Conservation (phyloP, 2,888 invertebrate genomes). For the Diadegma fenestrale region DNA sequence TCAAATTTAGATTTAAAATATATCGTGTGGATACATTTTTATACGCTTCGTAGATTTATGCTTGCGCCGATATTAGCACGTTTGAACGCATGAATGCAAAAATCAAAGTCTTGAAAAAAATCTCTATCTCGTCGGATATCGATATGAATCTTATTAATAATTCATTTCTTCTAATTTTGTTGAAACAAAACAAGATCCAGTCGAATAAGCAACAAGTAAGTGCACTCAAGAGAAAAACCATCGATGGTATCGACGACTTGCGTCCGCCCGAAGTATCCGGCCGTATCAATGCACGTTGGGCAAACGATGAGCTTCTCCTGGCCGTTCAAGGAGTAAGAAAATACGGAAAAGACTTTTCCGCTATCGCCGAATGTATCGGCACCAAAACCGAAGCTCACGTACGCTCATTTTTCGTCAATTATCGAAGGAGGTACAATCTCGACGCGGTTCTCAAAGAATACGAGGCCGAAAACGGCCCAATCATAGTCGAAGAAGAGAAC, state of each 20-base stretch:
- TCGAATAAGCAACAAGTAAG: conserved; percentile 97
- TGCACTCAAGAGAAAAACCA: conserved; percentile 92
- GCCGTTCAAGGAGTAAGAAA: conserved; percentile 95
- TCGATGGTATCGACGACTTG: conserved; percentile 88
- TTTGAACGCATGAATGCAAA: conserved; percentile 18
- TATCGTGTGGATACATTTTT: conserved; percentile 84
- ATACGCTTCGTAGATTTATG: conserved; percentile 57
- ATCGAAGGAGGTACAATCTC: conserved; percentile 95
- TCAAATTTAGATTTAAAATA: conserved; percentile 3
- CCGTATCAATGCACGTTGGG: conserved; percentile 95
- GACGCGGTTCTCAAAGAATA: conserved; percentile 94
- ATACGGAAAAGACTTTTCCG: conserved; percentile 95
- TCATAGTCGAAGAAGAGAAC: conserved; percentile 84
- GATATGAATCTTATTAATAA: neutral
- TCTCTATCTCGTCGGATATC: neutral
- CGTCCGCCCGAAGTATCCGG: conserved; percentile 88
- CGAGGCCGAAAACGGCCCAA: conserved; percentile 91
- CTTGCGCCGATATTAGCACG: conserved; percentile 31
- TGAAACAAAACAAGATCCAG: conserved; percentile 90
- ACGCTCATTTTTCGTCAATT: conserved; percentile 95
- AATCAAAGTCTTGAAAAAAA: neutral
- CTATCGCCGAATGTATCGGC: conserved; percentile 97
- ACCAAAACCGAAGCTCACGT: conserved; percentile 98
- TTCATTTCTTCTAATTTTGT: conserved; percentile 1
- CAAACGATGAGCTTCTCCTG: conserved; percentile 95